Percentiles rank a stretch among this genome's conserved stretches.
These are phyloP conservation scores for Salminus brasiliensis DNA, from an alignment of 2,113 vertebrate species.

Conservation along the genomic window DNA sequence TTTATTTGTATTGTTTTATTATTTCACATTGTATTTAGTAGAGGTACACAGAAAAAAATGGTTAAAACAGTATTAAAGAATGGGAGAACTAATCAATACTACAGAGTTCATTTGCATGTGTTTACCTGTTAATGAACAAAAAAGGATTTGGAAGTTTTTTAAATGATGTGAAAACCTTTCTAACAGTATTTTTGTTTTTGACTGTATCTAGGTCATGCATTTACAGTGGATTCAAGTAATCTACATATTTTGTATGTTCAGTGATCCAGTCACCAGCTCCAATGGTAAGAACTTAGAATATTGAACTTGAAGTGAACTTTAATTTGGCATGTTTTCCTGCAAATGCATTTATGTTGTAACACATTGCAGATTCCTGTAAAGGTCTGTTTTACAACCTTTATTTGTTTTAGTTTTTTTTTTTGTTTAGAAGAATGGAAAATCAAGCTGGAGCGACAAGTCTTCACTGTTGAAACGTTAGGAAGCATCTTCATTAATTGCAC, in stretches of 20 bases:
- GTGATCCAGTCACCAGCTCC: not conserved
- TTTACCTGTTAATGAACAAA: too few relatives aligned
- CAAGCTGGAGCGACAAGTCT: not conserved
- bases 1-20: too few relatives aligned
- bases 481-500: not conserved
- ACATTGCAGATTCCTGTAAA: too few relatives aligned
- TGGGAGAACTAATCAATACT: too few relatives aligned
- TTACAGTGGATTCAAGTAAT: not conserved
- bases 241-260: not conserved
- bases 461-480: not conserved
- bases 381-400: too few relatives aligned
- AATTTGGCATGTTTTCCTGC: not conserved
- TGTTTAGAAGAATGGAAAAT: not conserved
- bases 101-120: too few relatives aligned
- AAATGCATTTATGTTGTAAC: not conserved
- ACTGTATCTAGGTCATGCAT: slow-evolving; percentile 11
- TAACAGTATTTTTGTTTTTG: not conserved
- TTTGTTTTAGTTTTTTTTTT: not conserved
- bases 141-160: too few relatives aligned
- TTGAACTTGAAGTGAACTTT: not conserved
- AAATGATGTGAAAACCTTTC: not conserved
- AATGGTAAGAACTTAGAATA: not conserved
- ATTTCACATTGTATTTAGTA: too few relatives aligned
- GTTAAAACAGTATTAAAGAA: too few relatives aligned
- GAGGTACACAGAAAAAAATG: too few relatives aligned